Evolutionary conservation across 2,113 vertebrate genomes (phyloP).

Genomic region (Anseranas semipalmata): DNA sequence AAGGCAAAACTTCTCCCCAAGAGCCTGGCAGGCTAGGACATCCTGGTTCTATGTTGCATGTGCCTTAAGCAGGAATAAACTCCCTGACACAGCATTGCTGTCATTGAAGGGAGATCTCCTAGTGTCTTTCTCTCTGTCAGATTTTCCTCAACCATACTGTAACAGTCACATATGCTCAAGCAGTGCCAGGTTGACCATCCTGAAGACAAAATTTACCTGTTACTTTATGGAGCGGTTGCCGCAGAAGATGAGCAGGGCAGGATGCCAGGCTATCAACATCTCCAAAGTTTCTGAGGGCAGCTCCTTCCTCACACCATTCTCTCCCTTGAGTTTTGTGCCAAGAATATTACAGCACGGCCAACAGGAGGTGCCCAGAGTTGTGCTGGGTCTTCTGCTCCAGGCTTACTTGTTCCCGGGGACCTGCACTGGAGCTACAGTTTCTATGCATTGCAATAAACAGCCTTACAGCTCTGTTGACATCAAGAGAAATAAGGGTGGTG

Average conservation of each 20-base stretch:
- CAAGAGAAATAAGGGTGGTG: background rate
- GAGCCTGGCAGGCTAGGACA: background rate
- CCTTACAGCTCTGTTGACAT: background rate
- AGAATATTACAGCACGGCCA: accelerated
- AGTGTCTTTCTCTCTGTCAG: background rate
- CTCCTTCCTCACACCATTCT: background rate
- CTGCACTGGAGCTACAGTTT: background rate
- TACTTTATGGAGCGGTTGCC: background rate
- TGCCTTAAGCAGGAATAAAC: background rate
- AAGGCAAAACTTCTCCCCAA: background rate
- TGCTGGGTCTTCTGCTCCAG: background rate
- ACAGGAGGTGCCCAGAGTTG: accelerated
- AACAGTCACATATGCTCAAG: accelerated
- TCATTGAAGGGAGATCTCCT: background rate
- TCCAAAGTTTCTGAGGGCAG: background rate
- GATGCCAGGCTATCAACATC: accelerated
- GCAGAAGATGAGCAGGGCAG: background rate
- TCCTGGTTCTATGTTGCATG: background rate
- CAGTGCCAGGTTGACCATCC: background rate
- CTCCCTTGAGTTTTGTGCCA: background rate
- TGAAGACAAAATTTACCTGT: background rate
- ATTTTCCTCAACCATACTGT: background rate
- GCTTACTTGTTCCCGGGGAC: accelerated
- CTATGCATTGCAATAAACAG: background rate
- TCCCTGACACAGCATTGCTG: background rate